Conservation (phyloP, 1,140 invertebrate species). For the Portunus trituberculatus region DNA sequence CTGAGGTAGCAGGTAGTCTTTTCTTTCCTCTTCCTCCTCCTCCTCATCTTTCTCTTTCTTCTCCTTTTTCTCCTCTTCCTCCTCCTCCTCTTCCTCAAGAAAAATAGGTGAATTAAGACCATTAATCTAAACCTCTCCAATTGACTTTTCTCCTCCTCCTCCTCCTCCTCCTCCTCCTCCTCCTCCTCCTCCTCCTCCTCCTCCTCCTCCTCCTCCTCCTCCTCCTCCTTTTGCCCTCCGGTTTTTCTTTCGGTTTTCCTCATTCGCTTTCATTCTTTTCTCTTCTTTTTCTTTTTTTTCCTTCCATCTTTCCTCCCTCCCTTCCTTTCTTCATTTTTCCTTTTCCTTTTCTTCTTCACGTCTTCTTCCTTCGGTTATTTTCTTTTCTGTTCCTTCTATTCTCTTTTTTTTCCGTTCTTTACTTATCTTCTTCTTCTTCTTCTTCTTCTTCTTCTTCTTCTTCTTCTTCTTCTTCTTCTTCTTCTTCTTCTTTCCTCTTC, state of each 20-base stretch:
- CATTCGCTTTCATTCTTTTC: background rate
- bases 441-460: background rate
- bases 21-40: background rate
- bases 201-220: background rate
- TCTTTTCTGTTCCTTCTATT: no score
- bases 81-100: background rate
- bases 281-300: background rate
- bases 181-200: background rate
- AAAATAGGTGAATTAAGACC: background rate
- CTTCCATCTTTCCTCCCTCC: background rate
- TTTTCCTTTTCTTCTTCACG: no score
- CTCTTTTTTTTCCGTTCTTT: no score
- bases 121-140: background rate
- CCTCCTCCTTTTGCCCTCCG: background rate
- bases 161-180: constrained; percentile 4
- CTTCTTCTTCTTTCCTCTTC: background rate
- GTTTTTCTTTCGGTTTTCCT: background rate
- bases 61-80: background rate
- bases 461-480: no score
- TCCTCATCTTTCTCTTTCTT: background rate
- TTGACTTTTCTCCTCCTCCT: background rate
- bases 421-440: no score
- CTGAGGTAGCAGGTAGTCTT: no score
- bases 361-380: no score
- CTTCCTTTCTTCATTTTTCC: no score